These are phyloP conservation scores for Crotophaga sulcirostris DNA, from an alignment of 2,113 vertebrate genomes.

Conservation along the genomic window DNA sequence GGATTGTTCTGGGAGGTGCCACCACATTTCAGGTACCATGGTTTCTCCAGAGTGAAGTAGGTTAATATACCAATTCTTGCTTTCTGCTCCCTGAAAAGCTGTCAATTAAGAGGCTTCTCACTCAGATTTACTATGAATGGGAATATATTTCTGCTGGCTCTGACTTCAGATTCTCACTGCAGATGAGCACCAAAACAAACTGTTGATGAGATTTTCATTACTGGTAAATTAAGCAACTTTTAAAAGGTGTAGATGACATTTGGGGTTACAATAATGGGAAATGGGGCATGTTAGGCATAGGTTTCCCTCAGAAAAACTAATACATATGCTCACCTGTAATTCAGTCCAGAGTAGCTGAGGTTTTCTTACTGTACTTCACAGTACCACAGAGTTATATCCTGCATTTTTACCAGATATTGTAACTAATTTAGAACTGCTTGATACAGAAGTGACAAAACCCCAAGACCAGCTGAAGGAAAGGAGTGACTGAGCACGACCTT, in stretches of 20 bases:
- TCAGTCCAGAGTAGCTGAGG: background rate
- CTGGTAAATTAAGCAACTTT: background rate
- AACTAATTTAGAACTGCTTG: rapidly evolving
- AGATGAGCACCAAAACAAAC: background rate
- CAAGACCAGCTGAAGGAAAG: background rate
- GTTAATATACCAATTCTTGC: background rate
- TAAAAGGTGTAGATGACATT: background rate
- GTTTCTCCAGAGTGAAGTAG: background rate
- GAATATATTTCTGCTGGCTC: background rate
- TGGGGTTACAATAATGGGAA: background rate
- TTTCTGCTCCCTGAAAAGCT: background rate
- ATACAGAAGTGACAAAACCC: background rate
- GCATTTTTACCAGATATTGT: background rate
- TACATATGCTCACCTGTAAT: background rate
- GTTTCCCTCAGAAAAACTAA: background rate
- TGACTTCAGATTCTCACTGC: background rate
- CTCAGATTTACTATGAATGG: background rate
- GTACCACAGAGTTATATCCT: background rate
- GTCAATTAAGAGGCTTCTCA: background rate
- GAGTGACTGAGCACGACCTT: background rate
- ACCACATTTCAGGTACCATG: background rate
- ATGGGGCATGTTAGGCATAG: background rate
- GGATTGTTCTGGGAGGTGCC: background rate
- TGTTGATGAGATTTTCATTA: background rate
- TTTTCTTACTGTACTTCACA: background rate